Evolutionary conservation across 2,113 vertebrate genomes (phyloP).

Genomic region (Psittacara wagleri): DNA sequence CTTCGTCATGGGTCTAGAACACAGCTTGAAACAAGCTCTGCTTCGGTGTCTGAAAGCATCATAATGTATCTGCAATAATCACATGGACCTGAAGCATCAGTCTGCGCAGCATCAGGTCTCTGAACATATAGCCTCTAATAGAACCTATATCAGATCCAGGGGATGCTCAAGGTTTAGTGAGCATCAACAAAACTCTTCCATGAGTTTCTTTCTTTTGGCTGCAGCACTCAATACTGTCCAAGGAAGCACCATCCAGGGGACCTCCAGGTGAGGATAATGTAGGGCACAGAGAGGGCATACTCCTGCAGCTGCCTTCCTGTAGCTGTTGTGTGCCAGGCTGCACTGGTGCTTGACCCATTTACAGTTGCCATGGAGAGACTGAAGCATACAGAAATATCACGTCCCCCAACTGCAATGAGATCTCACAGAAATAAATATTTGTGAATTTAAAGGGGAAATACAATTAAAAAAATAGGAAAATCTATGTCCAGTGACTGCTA

Average conservation of each 20-base stretch:
- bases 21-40: background rate
- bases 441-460: background rate
- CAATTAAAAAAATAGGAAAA: background rate
- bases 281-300: background rate
- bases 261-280: background rate
- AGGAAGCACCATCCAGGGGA: background rate
- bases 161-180: background rate
- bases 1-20: rapidly evolving
- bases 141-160: background rate
- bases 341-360: background rate
- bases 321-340: background rate
- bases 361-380: conserved; percentile 28
- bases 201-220: background rate
- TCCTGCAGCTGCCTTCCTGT: background rate
- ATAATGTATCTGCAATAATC: background rate
- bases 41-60: rapidly evolving
- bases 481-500: background rate
- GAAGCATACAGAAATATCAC: background rate
- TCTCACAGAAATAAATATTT: background rate
- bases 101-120: background rate
- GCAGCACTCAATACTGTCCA: background rate
- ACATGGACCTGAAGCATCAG: background rate
- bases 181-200: background rate
- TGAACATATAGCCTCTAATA: background rate
- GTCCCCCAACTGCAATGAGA: background rate